Conservation (phyloP, 2,888 invertebrate genomes). For the Agrotis exclamationis region DNA sequence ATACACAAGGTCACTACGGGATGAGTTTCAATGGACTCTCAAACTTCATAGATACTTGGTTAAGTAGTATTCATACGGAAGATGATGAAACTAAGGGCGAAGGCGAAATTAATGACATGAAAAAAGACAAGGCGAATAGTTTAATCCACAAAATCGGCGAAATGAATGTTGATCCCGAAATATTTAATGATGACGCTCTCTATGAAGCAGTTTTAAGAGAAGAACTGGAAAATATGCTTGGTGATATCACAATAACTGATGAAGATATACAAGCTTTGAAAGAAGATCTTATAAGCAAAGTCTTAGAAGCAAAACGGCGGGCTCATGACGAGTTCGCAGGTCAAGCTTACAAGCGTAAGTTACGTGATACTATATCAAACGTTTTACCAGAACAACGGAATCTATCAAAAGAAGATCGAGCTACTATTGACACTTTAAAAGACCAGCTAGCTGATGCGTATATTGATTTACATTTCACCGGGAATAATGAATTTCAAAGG, state of each 20-base stretch:
- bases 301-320: slow-evolving; percentile 67
- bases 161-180: slow-evolving; percentile 75
- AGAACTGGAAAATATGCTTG: slow-evolving; percentile 71
- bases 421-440: slow-evolving; percentile 75
- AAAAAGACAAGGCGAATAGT: slow-evolving; percentile 69
- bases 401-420: slow-evolving; percentile 68
- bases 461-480: slow-evolving; percentile 74
- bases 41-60: slow-evolving; percentile 70
- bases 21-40: slow-evolving; percentile 61
- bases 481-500: slow-evolving; percentile 64
- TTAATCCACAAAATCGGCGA: slow-evolving; percentile 73
- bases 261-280: slow-evolving; percentile 63
- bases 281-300: slow-evolving; percentile 66
- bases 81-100: slow-evolving; percentile 55
- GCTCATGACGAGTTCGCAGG: slow-evolving; percentile 68
- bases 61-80: slow-evolving; percentile 65
- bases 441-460: slow-evolving; percentile 80
- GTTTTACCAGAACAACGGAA: slow-evolving; percentile 67
- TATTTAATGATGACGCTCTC: slow-evolving; percentile 73
- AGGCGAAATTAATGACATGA: slow-evolving; percentile 63
- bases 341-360: slow-evolving; percentile 73
- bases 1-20: slow-evolving; percentile 18
- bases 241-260: slow-evolving; percentile 55
- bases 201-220: slow-evolving; percentile 74
- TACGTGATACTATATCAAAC: slow-evolving; percentile 73